A percentile compares a stretch with the other conserved stretches of the same genome.
These are phyloP conservation scores for Drosophila albomicans DNA, from an alignment of 1,140 invertebrate species.

Conservation along the genomic window DNA sequence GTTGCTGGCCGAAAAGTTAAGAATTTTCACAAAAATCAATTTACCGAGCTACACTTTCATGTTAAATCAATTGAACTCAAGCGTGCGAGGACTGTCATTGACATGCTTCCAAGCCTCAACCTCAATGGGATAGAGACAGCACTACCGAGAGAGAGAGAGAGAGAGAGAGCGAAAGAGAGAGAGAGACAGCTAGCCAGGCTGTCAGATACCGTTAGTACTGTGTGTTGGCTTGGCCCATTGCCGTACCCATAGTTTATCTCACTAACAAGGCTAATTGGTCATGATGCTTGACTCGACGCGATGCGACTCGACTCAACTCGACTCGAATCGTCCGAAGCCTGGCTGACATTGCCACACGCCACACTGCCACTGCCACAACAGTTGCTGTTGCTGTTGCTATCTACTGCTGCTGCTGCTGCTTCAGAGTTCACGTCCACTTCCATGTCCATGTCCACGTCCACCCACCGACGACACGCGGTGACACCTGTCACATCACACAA, in stretches of 20 bases:
- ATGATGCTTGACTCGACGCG: conserved; percentile 68
- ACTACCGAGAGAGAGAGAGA: not conserved
- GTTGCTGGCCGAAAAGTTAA: conserved; percentile 59
- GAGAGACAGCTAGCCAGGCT: not conserved
- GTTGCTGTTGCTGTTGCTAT: conserved; percentile 21
- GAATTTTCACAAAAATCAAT: conserved; percentile 74
- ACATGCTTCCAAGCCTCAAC: conserved; percentile 12
- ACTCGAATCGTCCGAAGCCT: conserved; percentile 39
- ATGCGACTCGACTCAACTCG: conserved; percentile 19
- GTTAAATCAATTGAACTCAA: conserved; percentile 83
- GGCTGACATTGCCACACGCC: conserved; percentile 56
- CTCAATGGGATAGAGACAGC: conserved; percentile 7
- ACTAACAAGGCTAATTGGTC: conserved; percentile 83
- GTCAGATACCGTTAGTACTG: conserved; percentile 65
- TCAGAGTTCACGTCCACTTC: conserved; percentile 34
- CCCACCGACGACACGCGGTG: conserved; percentile 51
- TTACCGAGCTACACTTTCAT: conserved; percentile 80
- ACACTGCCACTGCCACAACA: conserved; percentile 7
- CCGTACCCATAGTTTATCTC: conserved; percentile 71
- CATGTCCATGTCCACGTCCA: conserved; percentile 55
- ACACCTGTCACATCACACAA: conserved; percentile 82
- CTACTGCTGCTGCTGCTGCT: conserved; percentile 7
- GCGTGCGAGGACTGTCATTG: conserved; percentile 77
- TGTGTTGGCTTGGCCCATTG: conserved; percentile 49
- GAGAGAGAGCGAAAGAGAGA: conserved; percentile 2